phyloP scores from a whole-genome alignment of 2,888 invertebrate genomes.

The Mayetiola destructor region DNA sequence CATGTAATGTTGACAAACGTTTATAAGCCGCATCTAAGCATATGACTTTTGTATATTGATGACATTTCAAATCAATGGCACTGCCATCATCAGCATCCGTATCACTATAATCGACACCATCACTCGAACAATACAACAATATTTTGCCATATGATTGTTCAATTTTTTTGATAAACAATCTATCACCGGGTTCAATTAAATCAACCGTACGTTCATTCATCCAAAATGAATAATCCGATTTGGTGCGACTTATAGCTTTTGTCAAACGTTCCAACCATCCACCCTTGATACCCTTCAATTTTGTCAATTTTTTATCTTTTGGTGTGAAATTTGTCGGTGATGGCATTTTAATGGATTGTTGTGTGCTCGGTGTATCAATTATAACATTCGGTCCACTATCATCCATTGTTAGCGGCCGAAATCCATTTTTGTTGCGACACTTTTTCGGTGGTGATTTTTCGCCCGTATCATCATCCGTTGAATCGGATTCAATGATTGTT shows the following conservation, averaged over 20 bases:
- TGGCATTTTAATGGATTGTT: background rate
- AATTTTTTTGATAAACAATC: background rate
- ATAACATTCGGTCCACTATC: background rate
- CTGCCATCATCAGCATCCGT: no score
- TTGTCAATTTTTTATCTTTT: background rate
- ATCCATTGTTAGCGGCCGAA: background rate
- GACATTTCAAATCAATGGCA: background rate
- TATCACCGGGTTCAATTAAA: background rate
- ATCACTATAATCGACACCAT: no score
- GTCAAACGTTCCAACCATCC: background rate
- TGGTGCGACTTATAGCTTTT: background rate
- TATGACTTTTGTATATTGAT: background rate
- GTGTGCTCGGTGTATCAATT: background rate
- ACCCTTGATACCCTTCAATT: background rate
- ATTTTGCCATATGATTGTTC: background rate
- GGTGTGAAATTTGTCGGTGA: background rate
- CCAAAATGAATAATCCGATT: constrained; percentile 9
- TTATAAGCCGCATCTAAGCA: background rate
- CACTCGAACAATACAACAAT: background rate
- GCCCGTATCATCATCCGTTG: background rate
- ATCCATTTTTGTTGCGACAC: background rate
- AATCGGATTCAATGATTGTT: background rate
- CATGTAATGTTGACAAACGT: background rate
- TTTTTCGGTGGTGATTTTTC: background rate
- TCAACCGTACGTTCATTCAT: background rate